Percentiles rank a stretch among this genome's conserved stretches.
Conservation (phyloP, 2,888 invertebrate species). For the Drosophila subquinaria region DNA sequence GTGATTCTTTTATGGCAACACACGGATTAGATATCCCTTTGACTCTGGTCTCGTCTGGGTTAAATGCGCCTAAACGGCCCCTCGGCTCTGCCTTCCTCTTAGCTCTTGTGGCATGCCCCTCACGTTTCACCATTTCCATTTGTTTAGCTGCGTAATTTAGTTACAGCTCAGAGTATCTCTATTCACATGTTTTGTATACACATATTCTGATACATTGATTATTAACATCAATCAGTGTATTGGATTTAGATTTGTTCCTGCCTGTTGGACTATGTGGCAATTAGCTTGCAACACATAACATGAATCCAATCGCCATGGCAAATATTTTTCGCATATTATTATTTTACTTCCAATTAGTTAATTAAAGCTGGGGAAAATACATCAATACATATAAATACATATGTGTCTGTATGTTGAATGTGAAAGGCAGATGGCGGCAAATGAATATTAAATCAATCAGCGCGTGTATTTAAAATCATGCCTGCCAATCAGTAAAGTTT, state of each 20-base stretch:
- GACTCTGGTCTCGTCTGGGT: not conserved
- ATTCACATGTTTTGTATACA: slow-evolving; percentile 29
- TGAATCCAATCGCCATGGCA: slow-evolving; percentile 34
- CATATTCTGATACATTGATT: slow-evolving; percentile 46
- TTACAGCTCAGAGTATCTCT: slow-evolving; percentile 44
- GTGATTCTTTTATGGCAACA: slow-evolving; percentile 73
- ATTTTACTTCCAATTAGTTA: slow-evolving; percentile 66
- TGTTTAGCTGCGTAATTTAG: slow-evolving; percentile 62
- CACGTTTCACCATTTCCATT: slow-evolving; percentile 54
- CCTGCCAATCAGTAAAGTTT: not conserved
- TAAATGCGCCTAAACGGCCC: slow-evolving; percentile 27
- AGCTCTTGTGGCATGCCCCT: slow-evolving; percentile 51
- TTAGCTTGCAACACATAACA: slow-evolving; percentile 53
- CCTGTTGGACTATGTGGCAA: slow-evolving; percentile 26
- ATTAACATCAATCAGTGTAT: slow-evolving; percentile 72
- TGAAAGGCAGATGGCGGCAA: slow-evolving; percentile 15
- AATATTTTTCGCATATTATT: slow-evolving; percentile 36
- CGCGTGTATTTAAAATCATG: slow-evolving; percentile 11
- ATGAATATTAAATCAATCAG: slow-evolving; percentile 26
- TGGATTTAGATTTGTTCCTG: slow-evolving; percentile 25
- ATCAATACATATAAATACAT: not conserved
- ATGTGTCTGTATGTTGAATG: not conserved
- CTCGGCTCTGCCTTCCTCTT: not conserved
- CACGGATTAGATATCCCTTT: slow-evolving; percentile 53
- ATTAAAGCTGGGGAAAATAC: slow-evolving; percentile 53